Evolutionary conservation across 2,113 vertebrate species (phyloP).

Genomic region (Calyptommatus sinebrachiatus): DNA sequence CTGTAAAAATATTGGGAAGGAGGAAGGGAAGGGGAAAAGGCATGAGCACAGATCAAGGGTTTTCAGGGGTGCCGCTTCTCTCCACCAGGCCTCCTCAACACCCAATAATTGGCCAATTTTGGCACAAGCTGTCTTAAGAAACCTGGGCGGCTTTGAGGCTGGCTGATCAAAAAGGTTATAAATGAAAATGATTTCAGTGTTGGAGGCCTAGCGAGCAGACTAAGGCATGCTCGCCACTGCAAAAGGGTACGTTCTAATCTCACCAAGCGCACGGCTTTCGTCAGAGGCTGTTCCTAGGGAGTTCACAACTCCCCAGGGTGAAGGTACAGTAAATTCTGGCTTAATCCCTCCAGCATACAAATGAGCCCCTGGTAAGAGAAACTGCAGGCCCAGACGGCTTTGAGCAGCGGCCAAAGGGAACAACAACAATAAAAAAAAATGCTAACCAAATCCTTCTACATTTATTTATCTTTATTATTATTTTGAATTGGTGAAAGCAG

Average conservation of each 20-base stretch:
- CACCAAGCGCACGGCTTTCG: conserved; percentile 78
- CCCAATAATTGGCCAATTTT: conserved; percentile 79
- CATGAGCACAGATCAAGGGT: conserved; percentile 71
- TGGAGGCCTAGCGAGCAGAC: conserved; percentile 77
- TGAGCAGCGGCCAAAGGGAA: conserved; percentile 43
- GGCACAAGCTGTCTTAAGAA: conserved; percentile 75
- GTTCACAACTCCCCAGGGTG: conserved; percentile 79
- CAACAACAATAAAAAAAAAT: conserved; percentile 41
- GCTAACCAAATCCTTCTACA: no score
- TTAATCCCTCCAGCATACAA: conserved; percentile 93
- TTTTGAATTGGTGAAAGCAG: no score
- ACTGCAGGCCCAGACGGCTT: conserved; percentile 68
- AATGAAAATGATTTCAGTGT: conserved; percentile 80
- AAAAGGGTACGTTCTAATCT: conserved; percentile 84
- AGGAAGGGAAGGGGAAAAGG: conserved; percentile 68
- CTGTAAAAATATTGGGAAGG: conserved; percentile 84
- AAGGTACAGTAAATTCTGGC: conserved; percentile 90
- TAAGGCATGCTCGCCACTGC: conserved; percentile 71
- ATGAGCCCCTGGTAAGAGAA: conserved; percentile 83
- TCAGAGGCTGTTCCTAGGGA: conserved; percentile 82
- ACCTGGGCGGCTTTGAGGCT: conserved; percentile 79
- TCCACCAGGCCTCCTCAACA: conserved; percentile 21
- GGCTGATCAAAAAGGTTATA: conserved; percentile 85
- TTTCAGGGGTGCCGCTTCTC: conserved; percentile 63
- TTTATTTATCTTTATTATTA: no score